A percentile compares a stretch with the other conserved stretches of the same genome.
These are phyloP conservation scores for Odocoileus hemionus DNA, from an alignment of 2,113 vertebrate genomes.

Conservation along the genomic window DNA sequence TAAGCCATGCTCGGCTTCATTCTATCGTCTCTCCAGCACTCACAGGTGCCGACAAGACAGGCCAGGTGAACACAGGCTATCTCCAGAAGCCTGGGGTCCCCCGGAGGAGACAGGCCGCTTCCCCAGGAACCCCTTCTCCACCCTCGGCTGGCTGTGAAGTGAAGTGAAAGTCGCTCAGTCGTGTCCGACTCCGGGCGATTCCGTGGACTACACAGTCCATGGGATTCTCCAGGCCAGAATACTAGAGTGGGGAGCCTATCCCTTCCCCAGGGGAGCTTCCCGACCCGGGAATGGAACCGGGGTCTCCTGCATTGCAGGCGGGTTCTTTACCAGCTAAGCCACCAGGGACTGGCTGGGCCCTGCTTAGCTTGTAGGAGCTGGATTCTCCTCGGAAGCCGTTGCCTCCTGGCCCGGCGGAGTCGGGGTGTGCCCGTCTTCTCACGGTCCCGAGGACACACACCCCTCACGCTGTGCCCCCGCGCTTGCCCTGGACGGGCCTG, in stretches of 20 bases:
- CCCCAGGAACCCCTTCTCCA: background rate
- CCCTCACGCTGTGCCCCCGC: fast-evolving
- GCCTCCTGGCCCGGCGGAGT: background rate
- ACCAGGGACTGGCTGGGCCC: background rate
- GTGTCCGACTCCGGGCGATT: fast-evolving
- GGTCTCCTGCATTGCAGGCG: background rate
- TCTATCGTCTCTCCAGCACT: background rate
- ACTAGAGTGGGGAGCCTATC: background rate
- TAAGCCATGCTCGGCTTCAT: no score
- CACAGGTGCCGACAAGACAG: background rate
- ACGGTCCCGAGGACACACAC: fast-evolving
- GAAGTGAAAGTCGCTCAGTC: background rate
- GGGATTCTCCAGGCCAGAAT: background rate
- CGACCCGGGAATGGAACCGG: fast-evolving
- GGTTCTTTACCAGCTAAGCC: background rate
- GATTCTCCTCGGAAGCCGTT: background rate
- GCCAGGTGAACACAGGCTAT: background rate
- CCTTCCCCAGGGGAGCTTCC: background rate
- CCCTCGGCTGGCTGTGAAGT: background rate
- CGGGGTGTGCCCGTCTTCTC: fast-evolving
- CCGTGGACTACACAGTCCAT: background rate
- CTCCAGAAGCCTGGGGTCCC: background rate
- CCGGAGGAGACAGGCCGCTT: fast-evolving
- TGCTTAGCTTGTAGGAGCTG: background rate
- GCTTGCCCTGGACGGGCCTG: fast-evolving